phyloP scores from a whole-genome alignment of 1,140 invertebrate species.

The Gerris buenoi region DNA sequence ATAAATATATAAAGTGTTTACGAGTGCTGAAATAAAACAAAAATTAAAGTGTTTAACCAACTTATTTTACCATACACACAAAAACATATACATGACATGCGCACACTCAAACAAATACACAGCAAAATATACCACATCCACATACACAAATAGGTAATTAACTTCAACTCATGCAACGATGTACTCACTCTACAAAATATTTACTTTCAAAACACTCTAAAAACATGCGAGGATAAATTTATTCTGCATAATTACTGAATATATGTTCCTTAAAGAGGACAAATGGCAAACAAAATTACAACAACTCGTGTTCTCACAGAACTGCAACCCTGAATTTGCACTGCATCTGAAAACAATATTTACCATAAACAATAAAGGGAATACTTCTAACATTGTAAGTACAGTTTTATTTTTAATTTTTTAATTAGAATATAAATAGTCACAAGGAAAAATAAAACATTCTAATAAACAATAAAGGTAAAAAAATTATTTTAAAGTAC shows the following conservation, averaged over 20 bases:
- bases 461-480: too few species aligned
- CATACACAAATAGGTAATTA: background rate
- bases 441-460: too few species aligned
- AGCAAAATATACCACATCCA: background rate
- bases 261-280: too few species aligned
- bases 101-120: constrained; percentile 6
- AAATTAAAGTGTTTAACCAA: too few species aligned
- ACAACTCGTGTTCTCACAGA: constrained; percentile 18
- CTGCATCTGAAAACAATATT: constrained; percentile 20
- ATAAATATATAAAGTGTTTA: too few species aligned
- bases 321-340: constrained; percentile 17
- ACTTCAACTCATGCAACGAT: background rate
- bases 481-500: too few species aligned
- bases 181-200: background rate
- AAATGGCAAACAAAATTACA: too few species aligned
- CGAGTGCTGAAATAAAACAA: too few species aligned
- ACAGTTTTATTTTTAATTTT: too few species aligned
- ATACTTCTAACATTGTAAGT: too few species aligned
- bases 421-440: too few species aligned
- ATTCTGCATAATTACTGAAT: background rate
- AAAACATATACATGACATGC: constrained; percentile 10
- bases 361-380: too few species aligned
- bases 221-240: background rate
- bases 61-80: constrained; percentile 14
- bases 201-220: background rate